Evolutionary conservation across 2,888 invertebrate species (phyloP).

Genomic region (Leptinotarsa rubiginosa): DNA sequence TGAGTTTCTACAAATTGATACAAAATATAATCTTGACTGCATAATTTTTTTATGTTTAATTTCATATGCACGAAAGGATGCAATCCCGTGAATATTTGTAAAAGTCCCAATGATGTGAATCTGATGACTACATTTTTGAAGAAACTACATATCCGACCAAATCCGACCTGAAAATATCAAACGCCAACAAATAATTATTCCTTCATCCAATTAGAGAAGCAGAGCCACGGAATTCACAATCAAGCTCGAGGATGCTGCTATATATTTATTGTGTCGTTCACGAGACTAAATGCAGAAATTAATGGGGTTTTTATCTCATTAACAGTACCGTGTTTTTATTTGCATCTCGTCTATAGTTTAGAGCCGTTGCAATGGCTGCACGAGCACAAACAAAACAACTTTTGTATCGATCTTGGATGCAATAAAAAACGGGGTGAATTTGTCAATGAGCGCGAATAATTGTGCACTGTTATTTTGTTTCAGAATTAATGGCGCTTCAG

Average conservation of each 20-base stretch:
- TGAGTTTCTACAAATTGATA: no score
- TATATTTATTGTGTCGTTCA: constrained; percentile 60
- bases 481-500: background rate
- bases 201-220: constrained; percentile 61
- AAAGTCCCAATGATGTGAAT: no score
- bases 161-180: constrained; percentile 33
- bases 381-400: constrained; percentile 28
- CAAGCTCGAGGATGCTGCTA: constrained; percentile 56
- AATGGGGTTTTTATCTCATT: constrained; percentile 63
- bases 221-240: constrained; percentile 58
- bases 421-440: constrained; percentile 17
- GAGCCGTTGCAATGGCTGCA: constrained; percentile 34
- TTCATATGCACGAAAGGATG: no score
- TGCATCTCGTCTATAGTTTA: constrained; percentile 40
- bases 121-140: no score
- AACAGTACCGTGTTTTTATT: constrained; percentile 56
- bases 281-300: constrained; percentile 61
- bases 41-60: no score
- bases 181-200: constrained; percentile 58
- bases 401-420: constrained; percentile 27
- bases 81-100: no score
- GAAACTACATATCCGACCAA: background rate
- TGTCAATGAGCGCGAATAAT: background rate
- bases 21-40: no score
- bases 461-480: background rate